Evolutionary conservation across 1,140 invertebrate species (phyloP), one percentile per base, ranked within the genome.

Genomic region (Pygmarrhopalites habei): DNA sequence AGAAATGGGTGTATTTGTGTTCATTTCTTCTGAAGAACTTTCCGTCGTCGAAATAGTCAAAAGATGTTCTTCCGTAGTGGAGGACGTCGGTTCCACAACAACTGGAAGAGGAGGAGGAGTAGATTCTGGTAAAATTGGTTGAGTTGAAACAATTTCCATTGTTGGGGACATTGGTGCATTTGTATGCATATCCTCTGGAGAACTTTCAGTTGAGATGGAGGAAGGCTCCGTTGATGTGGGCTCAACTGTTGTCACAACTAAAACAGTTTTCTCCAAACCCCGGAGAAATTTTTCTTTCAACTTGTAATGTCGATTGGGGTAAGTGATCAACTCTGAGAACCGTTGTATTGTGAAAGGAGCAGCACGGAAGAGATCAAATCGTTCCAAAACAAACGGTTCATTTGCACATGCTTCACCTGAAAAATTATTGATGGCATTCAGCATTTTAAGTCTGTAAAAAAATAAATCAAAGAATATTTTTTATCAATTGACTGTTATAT

Each of bases 331-430:
- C 77, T 98, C 95, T 77, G 92, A 95, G 46, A 98, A 84, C 63
- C 95, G 82, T 76, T 98, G 95, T 55, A 98, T 87, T 14, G 95
- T 98, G 72, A 98, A 98, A 0, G 95, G 95, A 1, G 93, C 92
- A 58, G 91, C 90, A 32, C 82, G 53, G 30, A 56, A 56, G n/a
- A 68, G 25, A 35, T 71, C 69, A 39, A 71, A 71, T 10, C 66
- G 46, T 52, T 71, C 66, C 7, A 66, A 32, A 5, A 71, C 64
- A 39, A 53, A 68, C 2, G 29, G n/a, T 43, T 71, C 69, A 4
- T 57, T 64, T 5, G 51, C 14, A n/a, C 47, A 58, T 4, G 60
- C 30, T 39, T 70, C 68, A 49, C 55, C 67, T 17, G 25, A 35
- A 57, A 70, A 70, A 26, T 60, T 49, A 26, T 39, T 52, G 15